Base-by-base conservation (phyloP, 92 coral and sea anemone genomes). In the Paramuricea clavata region DNA sequence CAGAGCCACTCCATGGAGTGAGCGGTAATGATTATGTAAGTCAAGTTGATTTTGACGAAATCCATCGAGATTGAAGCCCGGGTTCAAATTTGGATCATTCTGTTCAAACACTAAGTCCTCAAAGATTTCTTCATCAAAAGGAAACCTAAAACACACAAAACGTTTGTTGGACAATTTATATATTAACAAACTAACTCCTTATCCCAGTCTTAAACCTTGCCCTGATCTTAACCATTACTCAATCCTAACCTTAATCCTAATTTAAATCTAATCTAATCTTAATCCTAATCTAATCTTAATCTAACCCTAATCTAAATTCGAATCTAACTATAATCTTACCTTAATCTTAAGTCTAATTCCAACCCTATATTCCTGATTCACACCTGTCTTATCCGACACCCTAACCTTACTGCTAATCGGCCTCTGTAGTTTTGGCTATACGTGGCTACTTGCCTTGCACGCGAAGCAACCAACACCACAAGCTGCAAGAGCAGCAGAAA, bases 41-140 rank as follows among this genome's bases (percentile, higher is more conserved):
- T 72, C 56, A 11, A 72, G 56, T 72, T 72, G 78, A 41, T 44
- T 22, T 72, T 35, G 27, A 42, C 78, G 78, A 72, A 72, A 72
- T 17, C 28, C 78, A 10, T 72, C 57, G 0, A 72, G 13, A 19
- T 27, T 26, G 19, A 72, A 72, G 50, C 78, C 78, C 23, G 50
- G 30, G 36, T 72, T 72, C 56, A 72, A 23, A 44, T 72, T 72
- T 72, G 78, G 41, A 15, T 31, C 74, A 13, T 67, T 67, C 62
- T 10, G 19, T 21, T 54, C 6, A n/a, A n/a, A n/a, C n/a, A n/a
- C n/a, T n/a, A n/a, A n/a, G 5, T 21, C 21, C 62, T 54, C 27
- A 54, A 54, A 21, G 10, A 39, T 4, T 39, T 39, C 44, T 19
- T 54, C 62, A 3, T 54, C 62, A 54, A 54, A 54, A 19, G 23